These are phyloP conservation scores for Halisarca cf. caerulea DNA, from an alignment of 37 sponge, comb jelly and placozoan genomes.

Conservation along the genomic window DNA sequence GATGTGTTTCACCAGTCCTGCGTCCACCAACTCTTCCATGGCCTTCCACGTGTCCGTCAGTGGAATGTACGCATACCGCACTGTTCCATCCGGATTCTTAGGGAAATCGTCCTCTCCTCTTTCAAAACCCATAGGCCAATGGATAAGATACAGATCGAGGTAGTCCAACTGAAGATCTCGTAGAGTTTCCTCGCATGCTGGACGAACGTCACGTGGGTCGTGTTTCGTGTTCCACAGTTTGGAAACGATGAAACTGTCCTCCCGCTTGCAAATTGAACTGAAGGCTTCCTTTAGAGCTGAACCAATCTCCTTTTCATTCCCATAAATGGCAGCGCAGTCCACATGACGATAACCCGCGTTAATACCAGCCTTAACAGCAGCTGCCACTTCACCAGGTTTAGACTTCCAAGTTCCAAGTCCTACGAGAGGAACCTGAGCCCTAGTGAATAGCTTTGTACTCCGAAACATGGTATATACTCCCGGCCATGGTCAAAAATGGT, in stretches of 20 bases:
- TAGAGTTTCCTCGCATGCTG: constrained; percentile 73
- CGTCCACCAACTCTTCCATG: constrained; percentile 89
- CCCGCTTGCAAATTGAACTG: constrained; percentile 43
- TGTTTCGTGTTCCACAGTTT: constrained; percentile 97
- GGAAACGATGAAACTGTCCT: constrained; percentile 86
- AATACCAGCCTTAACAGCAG: constrained; percentile 70
- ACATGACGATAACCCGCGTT: constrained; percentile 82
- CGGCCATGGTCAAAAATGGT: no score
- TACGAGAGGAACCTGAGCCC: constrained; percentile 78
- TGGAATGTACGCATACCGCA: constrained; percentile 53
- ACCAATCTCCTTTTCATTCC: constrained; percentile 91
- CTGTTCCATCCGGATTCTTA: constrained; percentile 71
- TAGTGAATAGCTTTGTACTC: constrained; percentile 61
- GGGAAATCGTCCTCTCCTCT: constrained; percentile 64
- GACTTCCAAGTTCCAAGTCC: constrained; percentile 99
- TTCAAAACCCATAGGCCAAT: constrained; percentile 83
- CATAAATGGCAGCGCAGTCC: constrained; percentile 88
- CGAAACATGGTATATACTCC: no score
- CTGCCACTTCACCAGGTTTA: constrained; percentile 74
- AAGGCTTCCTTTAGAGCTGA: constrained; percentile 64
- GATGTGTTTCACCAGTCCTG: constrained; percentile 81
- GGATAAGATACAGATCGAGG: constrained; percentile 92
- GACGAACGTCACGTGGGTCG: constrained; percentile 71
- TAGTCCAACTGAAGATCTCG: constrained; percentile 83
- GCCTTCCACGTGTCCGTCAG: constrained; percentile 82